Conservation (phyloP, 1,140 invertebrate species). For the Orius insidiosus region DNA sequence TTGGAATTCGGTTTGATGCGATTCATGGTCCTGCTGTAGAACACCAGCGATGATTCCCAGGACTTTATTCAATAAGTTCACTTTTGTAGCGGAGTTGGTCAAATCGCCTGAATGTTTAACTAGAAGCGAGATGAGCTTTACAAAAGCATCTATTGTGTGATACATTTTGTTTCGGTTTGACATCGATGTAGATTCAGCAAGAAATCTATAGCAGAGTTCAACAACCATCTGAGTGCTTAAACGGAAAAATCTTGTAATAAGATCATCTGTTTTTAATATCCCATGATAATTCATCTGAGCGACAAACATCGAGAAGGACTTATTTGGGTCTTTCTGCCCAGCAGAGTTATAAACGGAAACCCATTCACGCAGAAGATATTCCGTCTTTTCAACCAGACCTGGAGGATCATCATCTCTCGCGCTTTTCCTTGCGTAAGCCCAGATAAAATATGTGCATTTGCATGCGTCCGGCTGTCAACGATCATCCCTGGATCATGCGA, state of each 20-base stretch:
- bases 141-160: conserved; percentile 87
- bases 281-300: conserved; percentile 86
- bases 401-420: conserved; percentile 82
- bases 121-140: conserved; percentile 79
- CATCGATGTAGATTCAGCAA: conserved; percentile 35
- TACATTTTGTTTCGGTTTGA: conserved; percentile 67
- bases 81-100: conserved; percentile 79
- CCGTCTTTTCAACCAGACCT: conserved; percentile 87
- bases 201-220: conserved; percentile 74
- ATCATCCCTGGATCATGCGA: conserved; percentile 50
- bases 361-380: conserved; percentile 88
- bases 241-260: conserved; percentile 93
- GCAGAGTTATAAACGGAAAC: conserved; percentile 72
- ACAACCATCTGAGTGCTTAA: conserved; percentile 93
- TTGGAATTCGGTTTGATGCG: conserved; percentile 74
- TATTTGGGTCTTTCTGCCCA: conserved; percentile 68
- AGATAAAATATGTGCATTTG: conserved; percentile 79
- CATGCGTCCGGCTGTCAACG: conserved; percentile 49
- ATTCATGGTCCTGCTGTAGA: conserved; percentile 80
- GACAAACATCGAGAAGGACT: conserved; percentile 88
- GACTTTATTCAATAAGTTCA: conserved; percentile 94
- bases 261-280: conserved; percentile 91
- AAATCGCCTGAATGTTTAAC: conserved; percentile 90
- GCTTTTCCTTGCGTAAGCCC: conserved; percentile 69
- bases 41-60: conserved; percentile 93